Base-by-base conservation (phyloP, 2,888 invertebrate genomes). In the Drosophila mettleri region DNA sequence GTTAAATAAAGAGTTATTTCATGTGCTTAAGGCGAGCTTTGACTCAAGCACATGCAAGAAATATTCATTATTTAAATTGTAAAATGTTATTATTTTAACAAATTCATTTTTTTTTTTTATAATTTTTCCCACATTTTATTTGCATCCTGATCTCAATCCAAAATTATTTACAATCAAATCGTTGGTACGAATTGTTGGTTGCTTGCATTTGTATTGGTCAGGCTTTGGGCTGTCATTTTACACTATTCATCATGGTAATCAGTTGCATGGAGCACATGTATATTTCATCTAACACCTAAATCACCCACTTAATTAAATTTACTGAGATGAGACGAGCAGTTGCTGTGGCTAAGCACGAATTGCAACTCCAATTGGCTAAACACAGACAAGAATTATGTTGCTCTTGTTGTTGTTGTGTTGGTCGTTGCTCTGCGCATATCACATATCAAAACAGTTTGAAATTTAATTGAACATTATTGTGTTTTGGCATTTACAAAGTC, bases 381-480 rank as follows among this genome's bases (percentile, higher is more conserved):
- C 33, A 39, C 31, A 36, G 34, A 12, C 27, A 60, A 10, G 4
- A 33, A 14, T 27, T 55, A n/a, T 45, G 14, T 14, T 51, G 8
- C 43, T 57, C 33, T 31, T 58, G 36, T 7, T 46, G 8, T 9
- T 51, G 41, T 20, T 20, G 34, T 29, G 49, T 20, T 38, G 20
- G 41, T 22, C 8, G 22, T 7, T 12, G 49, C 12, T 24, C 51
- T n/a, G 18, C 24, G 55, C 38, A 36, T 51, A 49, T 60, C 69
- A 49, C 45, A 77, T 64, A 62, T 74, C 62, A 70, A 65, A 78
- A 58, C 57, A 74, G 43, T 63, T 39, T 63, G 29, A 31, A 62
- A 39, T 54, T 63, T 66, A 74, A 74, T 68, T 78, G 62, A 74
- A 77, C 55, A 74, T 77, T 71, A 65, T 71, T 76, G 59, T 57